Conservation (phyloP, 1,140 invertebrate species). For the Drosophila aff. region DNA sequence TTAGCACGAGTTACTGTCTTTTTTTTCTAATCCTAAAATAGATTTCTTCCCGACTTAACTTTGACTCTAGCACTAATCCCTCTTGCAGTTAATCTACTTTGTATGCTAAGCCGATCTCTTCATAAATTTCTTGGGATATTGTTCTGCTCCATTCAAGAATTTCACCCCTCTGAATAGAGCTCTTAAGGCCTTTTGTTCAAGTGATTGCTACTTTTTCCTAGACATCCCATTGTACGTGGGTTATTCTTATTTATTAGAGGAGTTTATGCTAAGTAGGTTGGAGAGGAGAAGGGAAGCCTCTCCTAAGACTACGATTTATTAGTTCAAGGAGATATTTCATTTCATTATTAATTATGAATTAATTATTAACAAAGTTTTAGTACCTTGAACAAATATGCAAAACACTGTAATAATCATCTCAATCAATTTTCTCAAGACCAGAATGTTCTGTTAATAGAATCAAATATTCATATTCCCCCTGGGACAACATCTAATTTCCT, state of each 20-base stretch:
- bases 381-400: slow-evolving; percentile 7
- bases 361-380: slow-evolving; percentile 1
- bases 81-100: slow-evolving; percentile 34
- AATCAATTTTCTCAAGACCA: slow-evolving; percentile 12
- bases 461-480: slow-evolving; percentile 44
- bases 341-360: not conserved
- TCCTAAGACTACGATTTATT: slow-evolving; percentile 28
- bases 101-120: slow-evolving; percentile 43
- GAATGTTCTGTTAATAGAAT: slow-evolving; percentile 31
- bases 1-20: not conserved
- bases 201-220: slow-evolving; percentile 49
- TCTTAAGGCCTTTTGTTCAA: slow-evolving; percentile 39
- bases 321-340: not conserved
- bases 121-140: slow-evolving; percentile 44
- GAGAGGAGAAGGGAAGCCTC: not conserved
- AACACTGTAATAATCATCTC: not conserved
- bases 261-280: slow-evolving; percentile 41
- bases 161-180: slow-evolving; percentile 27
- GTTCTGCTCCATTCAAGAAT: slow-evolving; percentile 42
- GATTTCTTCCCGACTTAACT: slow-evolving; percentile 21
- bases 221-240: slow-evolving; percentile 28
- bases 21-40: not conserved
- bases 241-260: slow-evolving; percentile 39
- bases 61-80: slow-evolving; percentile 24
- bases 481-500: slow-evolving; percentile 37